phyloP scores from a whole-genome alignment of 2,888 invertebrate species.

The Eupelmus urozonus region DNA sequence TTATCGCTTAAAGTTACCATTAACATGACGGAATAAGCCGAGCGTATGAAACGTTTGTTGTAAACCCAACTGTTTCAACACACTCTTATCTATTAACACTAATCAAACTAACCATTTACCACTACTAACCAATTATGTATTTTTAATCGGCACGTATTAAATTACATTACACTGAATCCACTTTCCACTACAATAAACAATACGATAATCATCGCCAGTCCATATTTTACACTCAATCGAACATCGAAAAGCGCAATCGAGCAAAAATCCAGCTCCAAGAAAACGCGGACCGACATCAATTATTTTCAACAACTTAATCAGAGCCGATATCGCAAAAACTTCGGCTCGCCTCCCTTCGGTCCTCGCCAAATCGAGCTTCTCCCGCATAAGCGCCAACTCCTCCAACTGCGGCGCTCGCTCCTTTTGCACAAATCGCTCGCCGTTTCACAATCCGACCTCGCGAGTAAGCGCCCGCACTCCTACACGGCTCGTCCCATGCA shows the following conservation, averaged over 20 bases:
- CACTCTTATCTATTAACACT: no score
- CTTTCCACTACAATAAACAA: not conserved
- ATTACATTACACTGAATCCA: no score
- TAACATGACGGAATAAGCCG: no score
- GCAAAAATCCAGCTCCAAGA: no score
- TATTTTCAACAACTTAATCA: conserved; percentile 52
- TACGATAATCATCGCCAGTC: not conserved
- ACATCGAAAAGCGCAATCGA: no score
- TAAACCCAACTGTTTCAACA: no score
- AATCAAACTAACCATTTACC: no score
- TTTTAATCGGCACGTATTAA: no score
- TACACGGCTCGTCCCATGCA: conserved; percentile 37
- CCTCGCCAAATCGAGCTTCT: conserved; percentile 39
- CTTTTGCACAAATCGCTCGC: not conserved
- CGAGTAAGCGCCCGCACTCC: not conserved
- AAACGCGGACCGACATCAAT: conserved; percentile 23
- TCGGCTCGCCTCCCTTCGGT: not conserved
- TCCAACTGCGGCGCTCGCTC: conserved; percentile 16
- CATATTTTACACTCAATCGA: no score
- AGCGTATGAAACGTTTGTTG: no score
- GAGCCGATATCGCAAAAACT: conserved; percentile 1
- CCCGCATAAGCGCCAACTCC: not conserved
- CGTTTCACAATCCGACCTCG: not conserved
- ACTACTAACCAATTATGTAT: no score
- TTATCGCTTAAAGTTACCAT: no score